These are phyloP conservation scores for Pseudomyrmex pallidus DNA, from an alignment of 1,140 invertebrate species.

Conservation along the genomic window DNA sequence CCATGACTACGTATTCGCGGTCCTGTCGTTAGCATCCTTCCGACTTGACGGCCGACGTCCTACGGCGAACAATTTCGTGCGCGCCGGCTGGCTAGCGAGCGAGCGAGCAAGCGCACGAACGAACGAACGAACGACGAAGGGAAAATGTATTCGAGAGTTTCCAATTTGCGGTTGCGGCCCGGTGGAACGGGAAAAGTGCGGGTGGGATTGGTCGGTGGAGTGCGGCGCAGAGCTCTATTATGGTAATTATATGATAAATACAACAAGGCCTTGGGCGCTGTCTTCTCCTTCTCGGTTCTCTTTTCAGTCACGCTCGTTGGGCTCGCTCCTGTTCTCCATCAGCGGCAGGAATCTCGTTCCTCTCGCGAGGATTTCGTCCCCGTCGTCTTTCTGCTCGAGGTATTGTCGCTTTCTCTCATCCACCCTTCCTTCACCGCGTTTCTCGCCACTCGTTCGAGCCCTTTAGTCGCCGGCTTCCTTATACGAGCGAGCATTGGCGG, in stretches of 20 bases:
- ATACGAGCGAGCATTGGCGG: constrained; percentile 72
- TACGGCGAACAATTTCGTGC: constrained; percentile 68
- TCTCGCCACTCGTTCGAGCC: constrained; percentile 52
- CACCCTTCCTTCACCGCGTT: constrained; percentile 13
- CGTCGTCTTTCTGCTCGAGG: constrained; percentile 58
- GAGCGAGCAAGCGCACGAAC: constrained; percentile 50
- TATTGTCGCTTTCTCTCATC: constrained; percentile 59
- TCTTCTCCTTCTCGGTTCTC: constrained; percentile 78
- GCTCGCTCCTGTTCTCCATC: constrained; percentile 76
- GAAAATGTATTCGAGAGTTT: constrained; percentile 83
- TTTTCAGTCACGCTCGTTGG: constrained; percentile 64
- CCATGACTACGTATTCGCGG: constrained; percentile 51
- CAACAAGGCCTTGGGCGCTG: constrained; percentile 83
- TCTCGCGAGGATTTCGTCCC: constrained; percentile 64
- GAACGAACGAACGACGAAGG: constrained; percentile 65
- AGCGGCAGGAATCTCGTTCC: constrained; percentile 80
- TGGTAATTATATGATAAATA: constrained; percentile 86
- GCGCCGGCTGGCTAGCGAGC: constrained; percentile 38
- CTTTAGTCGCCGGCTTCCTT: constrained; percentile 55
- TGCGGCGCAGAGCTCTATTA: constrained; percentile 82
- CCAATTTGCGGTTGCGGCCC: constrained; percentile 83
- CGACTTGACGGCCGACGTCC: constrained; percentile 60
- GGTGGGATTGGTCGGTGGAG: constrained; percentile 59
- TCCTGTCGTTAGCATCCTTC: constrained; percentile 67
- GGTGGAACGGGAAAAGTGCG: constrained; percentile 53